Evolutionary conservation across 1,140 invertebrate species (phyloP).

Genomic region (Calliphora vicina): DNA sequence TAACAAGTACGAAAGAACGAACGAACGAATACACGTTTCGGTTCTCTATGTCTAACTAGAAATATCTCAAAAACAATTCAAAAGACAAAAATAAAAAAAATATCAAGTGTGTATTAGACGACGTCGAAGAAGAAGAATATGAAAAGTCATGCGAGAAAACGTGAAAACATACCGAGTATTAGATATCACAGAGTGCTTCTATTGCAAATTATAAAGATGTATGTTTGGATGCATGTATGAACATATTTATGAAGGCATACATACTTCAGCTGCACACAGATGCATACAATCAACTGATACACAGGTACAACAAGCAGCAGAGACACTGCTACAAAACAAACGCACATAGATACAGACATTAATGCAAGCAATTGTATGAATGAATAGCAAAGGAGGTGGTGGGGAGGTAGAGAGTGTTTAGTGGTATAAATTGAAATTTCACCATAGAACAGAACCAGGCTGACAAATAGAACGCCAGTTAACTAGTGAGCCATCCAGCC

Average conservation of each 20-base stretch:
- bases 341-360: not conserved
- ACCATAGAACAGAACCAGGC: not conserved
- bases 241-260: too few relatives aligned
- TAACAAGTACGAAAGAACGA: not conserved
- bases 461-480: not conserved
- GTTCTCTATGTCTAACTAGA: not conserved
- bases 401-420: too few relatives aligned
- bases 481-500: too few relatives aligned
- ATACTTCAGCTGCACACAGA: too few relatives aligned
- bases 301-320: not conserved
- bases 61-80: not conserved
- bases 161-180: not conserved
- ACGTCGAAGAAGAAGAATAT: not conserved
- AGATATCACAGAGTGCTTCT: slow-evolving; percentile 12
- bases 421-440: not conserved
- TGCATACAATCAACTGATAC: too few relatives aligned
- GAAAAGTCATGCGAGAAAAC: slow-evolving; percentile 5
- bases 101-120: not conserved
- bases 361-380: not conserved
- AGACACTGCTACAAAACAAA: not conserved
- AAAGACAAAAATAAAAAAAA: not conserved
- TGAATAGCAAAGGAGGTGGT: too few relatives aligned
- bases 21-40: not conserved
- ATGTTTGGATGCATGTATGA: not conserved
- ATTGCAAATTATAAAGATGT: slow-evolving; percentile 1